Conservation (phyloP, 1,140 invertebrate species). For the Drosophila ogumai region DNA sequence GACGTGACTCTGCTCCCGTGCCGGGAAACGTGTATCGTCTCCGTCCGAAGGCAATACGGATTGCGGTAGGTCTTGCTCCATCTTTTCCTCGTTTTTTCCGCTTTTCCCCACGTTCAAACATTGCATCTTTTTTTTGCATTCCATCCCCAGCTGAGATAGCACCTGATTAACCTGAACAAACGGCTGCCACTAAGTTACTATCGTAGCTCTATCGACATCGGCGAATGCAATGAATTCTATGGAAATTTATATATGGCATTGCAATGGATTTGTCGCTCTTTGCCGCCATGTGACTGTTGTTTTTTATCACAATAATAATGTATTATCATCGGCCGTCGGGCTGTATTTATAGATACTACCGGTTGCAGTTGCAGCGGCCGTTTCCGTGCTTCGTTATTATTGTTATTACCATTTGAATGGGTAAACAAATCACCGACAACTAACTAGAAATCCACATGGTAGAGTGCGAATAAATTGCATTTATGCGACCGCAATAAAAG, state of each 20-base stretch:
- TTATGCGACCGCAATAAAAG: slow-evolving; percentile 51
- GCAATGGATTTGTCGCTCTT: slow-evolving; percentile 40
- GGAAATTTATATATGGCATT: slow-evolving; percentile 33
- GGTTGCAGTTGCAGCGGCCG: slow-evolving; percentile 24
- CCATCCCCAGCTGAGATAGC: slow-evolving; percentile 1
- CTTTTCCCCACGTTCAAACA: slow-evolving; percentile 1
- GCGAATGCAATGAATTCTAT: slow-evolving; percentile 39
- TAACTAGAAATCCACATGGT: slow-evolving; percentile 33
- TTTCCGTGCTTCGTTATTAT: slow-evolving; percentile 47
- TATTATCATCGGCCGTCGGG: slow-evolving; percentile 32
- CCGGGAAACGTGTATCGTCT: slow-evolving; percentile 26
- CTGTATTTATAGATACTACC: slow-evolving; percentile 46
- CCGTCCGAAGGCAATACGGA: slow-evolving; percentile 34
- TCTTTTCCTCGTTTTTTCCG: slow-evolving; percentile 1
- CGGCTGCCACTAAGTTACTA: slow-evolving; percentile 29
- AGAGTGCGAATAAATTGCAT: slow-evolving; percentile 48
- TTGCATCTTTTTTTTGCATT: neutral
- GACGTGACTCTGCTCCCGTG: slow-evolving; percentile 39
- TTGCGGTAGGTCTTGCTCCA: slow-evolving; percentile 50
- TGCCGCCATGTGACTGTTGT: slow-evolving; percentile 24
- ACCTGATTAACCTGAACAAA: slow-evolving; percentile 26
- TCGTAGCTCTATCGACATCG: slow-evolving; percentile 26
- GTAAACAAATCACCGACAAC: slow-evolving; percentile 33
- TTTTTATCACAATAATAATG: slow-evolving; percentile 38
- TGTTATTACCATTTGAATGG: slow-evolving; percentile 45